Evolutionary conservation across 2,888 invertebrate species (phyloP).

Genomic region (Oligia latruncula): DNA sequence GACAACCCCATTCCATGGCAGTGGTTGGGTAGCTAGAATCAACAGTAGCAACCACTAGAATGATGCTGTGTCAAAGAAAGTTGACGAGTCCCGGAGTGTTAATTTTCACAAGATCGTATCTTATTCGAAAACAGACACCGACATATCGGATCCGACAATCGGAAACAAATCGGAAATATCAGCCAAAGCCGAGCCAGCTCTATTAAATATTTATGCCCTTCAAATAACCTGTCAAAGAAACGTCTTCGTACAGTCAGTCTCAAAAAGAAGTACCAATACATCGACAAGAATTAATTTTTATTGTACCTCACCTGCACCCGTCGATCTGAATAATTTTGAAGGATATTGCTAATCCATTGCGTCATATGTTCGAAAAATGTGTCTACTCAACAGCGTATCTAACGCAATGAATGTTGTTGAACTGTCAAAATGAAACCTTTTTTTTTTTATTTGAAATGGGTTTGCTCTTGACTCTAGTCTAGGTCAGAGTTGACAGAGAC

Average conservation of each 20-base stretch:
- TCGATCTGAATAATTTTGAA: too few species aligned
- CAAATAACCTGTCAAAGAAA: constrained; percentile 47
- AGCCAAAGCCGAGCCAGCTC: constrained; percentile 8
- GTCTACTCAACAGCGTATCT: too few species aligned
- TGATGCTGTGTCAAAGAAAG: not conserved
- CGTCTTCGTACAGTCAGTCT: constrained; percentile 1
- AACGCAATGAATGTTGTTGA: too few species aligned
- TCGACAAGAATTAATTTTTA: not conserved
- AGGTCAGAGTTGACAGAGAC: too few species aligned
- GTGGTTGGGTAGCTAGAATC: too few species aligned
- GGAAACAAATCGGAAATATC: constrained; percentile 28
- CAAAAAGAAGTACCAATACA: not conserved
- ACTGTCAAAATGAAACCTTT: too few species aligned
- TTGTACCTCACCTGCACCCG: too few species aligned
- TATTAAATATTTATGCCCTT: constrained; percentile 46
- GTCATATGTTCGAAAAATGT: too few species aligned
- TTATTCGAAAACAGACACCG: constrained; percentile 5
- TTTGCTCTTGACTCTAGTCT: too few species aligned
- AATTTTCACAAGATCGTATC: not conserved
- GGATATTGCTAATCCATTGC: too few species aligned
- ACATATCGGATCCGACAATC: constrained; percentile 37
- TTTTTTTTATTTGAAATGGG: too few species aligned
- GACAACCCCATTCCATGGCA: too few species aligned
- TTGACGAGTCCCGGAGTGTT: not conserved
- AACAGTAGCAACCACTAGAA: not conserved